These are phyloP conservation scores for Macrostomum cliftonense DNA, from an alignment of 2,888 invertebrate genomes.

Conservation along the genomic window DNA sequence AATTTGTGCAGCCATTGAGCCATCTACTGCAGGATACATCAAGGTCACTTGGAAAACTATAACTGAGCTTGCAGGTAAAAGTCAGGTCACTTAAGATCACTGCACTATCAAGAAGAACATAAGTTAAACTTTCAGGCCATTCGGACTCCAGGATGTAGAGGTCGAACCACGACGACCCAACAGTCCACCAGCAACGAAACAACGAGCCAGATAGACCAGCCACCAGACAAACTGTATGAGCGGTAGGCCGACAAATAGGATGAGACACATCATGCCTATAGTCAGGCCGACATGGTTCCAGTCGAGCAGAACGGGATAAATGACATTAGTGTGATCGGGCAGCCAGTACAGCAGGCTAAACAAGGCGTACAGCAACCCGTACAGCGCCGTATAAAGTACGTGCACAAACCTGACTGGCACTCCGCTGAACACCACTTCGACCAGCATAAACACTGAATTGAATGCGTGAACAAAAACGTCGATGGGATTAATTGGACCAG, in stretches of 20 bases:
- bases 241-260: conserved; percentile 17
- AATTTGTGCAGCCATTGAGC: too few species aligned
- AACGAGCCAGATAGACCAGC: too few species aligned
- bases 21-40: too few species aligned
- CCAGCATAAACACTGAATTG: conserved; percentile 21
- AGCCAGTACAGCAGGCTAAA: conserved; percentile 25
- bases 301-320: conserved; percentile 26
- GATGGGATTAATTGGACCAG: conserved; percentile 9
- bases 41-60: too few species aligned
- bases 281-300: conserved; percentile 22
- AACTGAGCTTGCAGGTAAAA: too few species aligned
- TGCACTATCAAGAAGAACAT: too few species aligned
- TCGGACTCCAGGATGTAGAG: too few species aligned
- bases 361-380: conserved; percentile 20
- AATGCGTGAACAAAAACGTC: conserved; percentile 24
- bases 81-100: too few species aligned
- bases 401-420: conserved; percentile 23
- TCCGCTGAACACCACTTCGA: conserved; percentile 21
- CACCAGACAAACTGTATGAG: conserved; percentile 18
- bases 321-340: conserved; percentile 19
- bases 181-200: too few species aligned
- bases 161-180: too few species aligned
- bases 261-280: conserved; percentile 14
- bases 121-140: too few species aligned
- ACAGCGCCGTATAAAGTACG: conserved; percentile 18